These are phyloP conservation scores for Patiria miniata DNA, from an alignment of 35 echinoderm and acorn worm species.

Conservation along the genomic window DNA sequence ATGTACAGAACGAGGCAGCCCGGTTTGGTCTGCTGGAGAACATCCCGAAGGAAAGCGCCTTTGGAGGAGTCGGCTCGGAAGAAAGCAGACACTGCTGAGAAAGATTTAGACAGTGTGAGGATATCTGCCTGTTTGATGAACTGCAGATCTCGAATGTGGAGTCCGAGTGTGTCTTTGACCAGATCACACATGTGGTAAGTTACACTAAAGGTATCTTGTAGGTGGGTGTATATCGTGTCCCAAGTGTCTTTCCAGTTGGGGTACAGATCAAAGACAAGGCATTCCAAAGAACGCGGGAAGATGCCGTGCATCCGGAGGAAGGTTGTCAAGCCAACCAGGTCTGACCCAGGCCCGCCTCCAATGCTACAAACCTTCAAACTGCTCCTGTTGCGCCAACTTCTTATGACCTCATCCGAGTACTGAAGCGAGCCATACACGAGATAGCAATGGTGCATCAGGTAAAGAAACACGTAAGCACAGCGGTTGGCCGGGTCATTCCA, in stretches of 20 bases:
- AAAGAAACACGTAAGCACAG: not conserved
- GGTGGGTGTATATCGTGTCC: not conserved
- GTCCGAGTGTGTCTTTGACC: not conserved
- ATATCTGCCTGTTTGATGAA: not conserved
- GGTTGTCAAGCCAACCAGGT: not conserved
- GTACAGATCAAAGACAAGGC: conserved; percentile 1
- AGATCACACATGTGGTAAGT: not conserved
- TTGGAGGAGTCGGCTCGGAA: not conserved
- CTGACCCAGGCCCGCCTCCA: not conserved
- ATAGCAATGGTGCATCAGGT: not conserved
- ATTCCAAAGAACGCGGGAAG: not conserved
- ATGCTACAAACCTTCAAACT: not conserved
- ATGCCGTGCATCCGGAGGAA: not conserved
- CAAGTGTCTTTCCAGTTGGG: conserved; percentile 3
- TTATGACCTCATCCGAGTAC: not conserved
- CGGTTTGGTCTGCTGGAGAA: not conserved
- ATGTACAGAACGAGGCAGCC: not conserved
- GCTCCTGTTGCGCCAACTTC: not conserved
- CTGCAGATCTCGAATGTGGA: not conserved
- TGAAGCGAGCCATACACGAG: not conserved
- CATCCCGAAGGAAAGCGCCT: not conserved
- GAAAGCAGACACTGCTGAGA: conserved; percentile 1
- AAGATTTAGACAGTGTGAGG: not conserved
- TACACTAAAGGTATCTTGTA: not conserved
- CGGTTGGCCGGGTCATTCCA: not conserved